Base-by-base conservation (phyloP, 1,140 invertebrate genomes). In the Acromyrmex echinatior region DNA sequence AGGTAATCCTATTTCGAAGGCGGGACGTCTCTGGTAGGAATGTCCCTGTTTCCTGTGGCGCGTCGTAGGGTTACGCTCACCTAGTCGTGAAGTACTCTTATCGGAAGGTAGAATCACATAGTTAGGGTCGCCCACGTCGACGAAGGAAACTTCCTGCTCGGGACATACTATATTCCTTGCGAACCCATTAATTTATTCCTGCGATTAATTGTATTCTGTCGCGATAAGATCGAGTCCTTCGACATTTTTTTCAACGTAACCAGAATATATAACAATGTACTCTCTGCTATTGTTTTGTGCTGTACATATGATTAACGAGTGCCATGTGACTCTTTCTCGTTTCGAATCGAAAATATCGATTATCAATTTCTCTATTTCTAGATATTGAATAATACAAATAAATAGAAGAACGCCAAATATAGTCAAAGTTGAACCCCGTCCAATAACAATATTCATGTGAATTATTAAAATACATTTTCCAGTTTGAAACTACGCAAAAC, bases 121-220 rank as follows among this genome's bases (percentile, higher is more conserved):
- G 90, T 91, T 90, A 88, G 88, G 86, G 79, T 90, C 90, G 90
- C 90, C 90, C 88, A 90, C 89, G 78, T 78, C 62, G 21, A 18
- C 73, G 77, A 66, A 84, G 78, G 56, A 87, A 88, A 90, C 86
- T 91, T 88, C 90, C 88, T 88, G 80, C 70, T 88, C 70, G 68
- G 62, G 51, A 49, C 51, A 62, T 28, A 31, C 56, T 60, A 65
- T 82, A 81, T 90, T 81, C 60, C 39, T 73, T 71, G 56, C 79
- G 91, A 87, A 88, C 65, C 81, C 86, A 91, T 92, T 90, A 92
- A 92, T 93, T 91, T 87, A 92, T 93, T 92, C 82, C 85, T 87
- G 87, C 80, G 86, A 93, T 93, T 93, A 93, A 93, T 92, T 89
- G 89, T 62, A 66, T 84, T 86, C 70, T 88, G 91, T 92, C 91